These are phyloP conservation scores for Brachionus calyciflorus DNA, from an alignment of 1,140 invertebrate genomes.

Conservation along the genomic window DNA sequence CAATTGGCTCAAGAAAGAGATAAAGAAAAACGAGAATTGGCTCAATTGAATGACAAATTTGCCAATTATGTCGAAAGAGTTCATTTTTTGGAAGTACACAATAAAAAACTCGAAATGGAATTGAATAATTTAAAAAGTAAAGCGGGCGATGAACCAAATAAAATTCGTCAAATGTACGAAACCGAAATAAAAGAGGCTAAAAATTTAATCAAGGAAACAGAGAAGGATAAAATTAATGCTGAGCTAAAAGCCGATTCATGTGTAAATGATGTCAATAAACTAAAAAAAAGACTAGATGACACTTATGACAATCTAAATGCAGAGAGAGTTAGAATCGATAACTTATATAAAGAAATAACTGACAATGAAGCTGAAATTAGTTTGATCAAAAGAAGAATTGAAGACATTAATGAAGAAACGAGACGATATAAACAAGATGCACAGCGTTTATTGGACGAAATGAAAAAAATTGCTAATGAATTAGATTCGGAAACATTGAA, in stretches of 20 bases:
- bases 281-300: slow-evolving; percentile 53
- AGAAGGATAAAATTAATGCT: slow-evolving; percentile 47
- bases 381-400: slow-evolving; percentile 61
- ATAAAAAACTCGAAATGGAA: slow-evolving; percentile 61
- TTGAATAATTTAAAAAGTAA: slow-evolving; percentile 56
- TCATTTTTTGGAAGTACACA: slow-evolving; percentile 63
- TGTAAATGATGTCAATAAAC: not conserved
- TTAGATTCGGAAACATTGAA: slow-evolving; percentile 46
- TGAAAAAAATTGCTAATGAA: slow-evolving; percentile 56
- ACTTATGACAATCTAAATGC: slow-evolving; percentile 55
- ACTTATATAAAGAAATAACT: slow-evolving; percentile 61
- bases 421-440: slow-evolving; percentile 60
- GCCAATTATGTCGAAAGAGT: slow-evolving; percentile 64
- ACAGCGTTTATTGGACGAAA: slow-evolving; percentile 58
- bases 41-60: slow-evolving; percentile 62
- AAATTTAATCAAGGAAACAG: slow-evolving; percentile 48
- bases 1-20: not conserved
- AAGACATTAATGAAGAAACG: slow-evolving; percentile 62
- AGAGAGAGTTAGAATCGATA: slow-evolving; percentile 61
- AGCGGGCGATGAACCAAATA: slow-evolving; percentile 59
- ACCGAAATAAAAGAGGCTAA: slow-evolving; percentile 50
- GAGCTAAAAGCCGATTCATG: slow-evolving; percentile 15
- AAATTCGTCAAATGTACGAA: slow-evolving; percentile 56
- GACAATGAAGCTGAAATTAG: slow-evolving; percentile 63
- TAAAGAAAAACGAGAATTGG: slow-evolving; percentile 62